These are phyloP conservation scores for Tetragnatha montana DNA, from an alignment of 2,888 invertebrate genomes.

Conservation along the genomic window DNA sequence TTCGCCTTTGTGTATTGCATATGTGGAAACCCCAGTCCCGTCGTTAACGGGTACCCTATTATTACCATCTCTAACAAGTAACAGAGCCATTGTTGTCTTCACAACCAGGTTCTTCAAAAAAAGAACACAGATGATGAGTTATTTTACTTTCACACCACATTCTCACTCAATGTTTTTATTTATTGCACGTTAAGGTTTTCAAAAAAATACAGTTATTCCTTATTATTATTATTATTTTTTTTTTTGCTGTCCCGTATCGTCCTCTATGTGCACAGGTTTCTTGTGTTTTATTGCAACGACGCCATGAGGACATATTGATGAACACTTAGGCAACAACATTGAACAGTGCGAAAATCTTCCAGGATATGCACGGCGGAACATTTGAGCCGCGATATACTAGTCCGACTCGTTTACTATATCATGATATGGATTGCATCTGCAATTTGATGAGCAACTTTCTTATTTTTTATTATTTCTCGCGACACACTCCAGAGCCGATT, in stretches of 20 bases:
- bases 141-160: background rate
- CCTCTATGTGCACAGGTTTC: background rate
- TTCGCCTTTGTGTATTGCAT: too few species aligned
- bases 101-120: background rate
- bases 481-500: background rate
- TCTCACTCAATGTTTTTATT: background rate
- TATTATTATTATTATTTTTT: too few species aligned
- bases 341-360: conserved; percentile 2
- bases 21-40: too few species aligned
- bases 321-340: conserved; percentile 24
- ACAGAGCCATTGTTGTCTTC: too few species aligned
- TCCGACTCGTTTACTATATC: conserved; percentile 4
- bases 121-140: background rate
- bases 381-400: background rate
- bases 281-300: background rate
- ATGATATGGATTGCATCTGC: conserved; percentile 46
- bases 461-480: background rate
- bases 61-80: too few species aligned
- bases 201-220: background rate
- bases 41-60: too few species aligned
- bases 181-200: background rate
- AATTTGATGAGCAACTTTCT: conserved; percentile 40
- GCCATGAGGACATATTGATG: background rate
- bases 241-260: background rate
- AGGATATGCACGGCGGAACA: conserved; percentile 14